Conservation (phyloP, 30 jellyfish, hydroid and myxozoan species). For the Aurelia coerulea region DNA sequence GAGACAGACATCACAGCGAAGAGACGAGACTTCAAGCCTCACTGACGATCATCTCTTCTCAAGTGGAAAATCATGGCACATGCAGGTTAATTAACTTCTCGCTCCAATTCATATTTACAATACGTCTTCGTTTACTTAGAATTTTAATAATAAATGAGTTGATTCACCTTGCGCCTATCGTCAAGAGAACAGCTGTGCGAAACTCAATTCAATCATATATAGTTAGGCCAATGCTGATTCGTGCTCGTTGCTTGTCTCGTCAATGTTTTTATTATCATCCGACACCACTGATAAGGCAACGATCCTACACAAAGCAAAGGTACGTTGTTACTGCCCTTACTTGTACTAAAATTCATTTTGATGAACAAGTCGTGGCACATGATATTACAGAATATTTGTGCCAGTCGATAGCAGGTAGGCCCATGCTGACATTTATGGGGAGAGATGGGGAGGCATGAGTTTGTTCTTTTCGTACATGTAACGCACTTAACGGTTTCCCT, state of each 20-base stretch:
- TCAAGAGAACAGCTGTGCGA: slow-evolving; percentile 46
- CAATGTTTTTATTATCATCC: background rate
- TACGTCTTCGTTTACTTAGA: slow-evolving; percentile 45
- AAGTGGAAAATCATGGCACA: slow-evolving; percentile 79
- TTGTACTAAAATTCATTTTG: too few relatives aligned
- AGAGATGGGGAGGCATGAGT: too few relatives aligned
- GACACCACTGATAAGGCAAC: too few relatives aligned
- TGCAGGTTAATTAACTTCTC: slow-evolving; percentile 87
- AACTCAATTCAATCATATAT: slow-evolving; percentile 8
- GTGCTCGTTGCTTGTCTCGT: background rate
- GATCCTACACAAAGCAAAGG: too few relatives aligned
- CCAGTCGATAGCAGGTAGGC: too few relatives aligned
- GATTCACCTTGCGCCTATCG: slow-evolving; percentile 49
- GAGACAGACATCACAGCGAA: slow-evolving; percentile 23
- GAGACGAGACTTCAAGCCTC: slow-evolving; percentile 79
- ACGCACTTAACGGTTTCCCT: too few relatives aligned
- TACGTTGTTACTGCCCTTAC: too few relatives aligned
- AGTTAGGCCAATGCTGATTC: background rate
- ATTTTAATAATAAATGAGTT: slow-evolving; percentile 65
- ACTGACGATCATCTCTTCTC: slow-evolving; percentile 58
- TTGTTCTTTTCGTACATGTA: too few relatives aligned
- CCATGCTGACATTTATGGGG: too few relatives aligned
- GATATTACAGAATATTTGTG: too few relatives aligned
- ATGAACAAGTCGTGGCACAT: too few relatives aligned
- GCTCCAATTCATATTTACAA: slow-evolving; percentile 69